Conservation (phyloP, 2,888 invertebrate species). For the Actias luna region DNA sequence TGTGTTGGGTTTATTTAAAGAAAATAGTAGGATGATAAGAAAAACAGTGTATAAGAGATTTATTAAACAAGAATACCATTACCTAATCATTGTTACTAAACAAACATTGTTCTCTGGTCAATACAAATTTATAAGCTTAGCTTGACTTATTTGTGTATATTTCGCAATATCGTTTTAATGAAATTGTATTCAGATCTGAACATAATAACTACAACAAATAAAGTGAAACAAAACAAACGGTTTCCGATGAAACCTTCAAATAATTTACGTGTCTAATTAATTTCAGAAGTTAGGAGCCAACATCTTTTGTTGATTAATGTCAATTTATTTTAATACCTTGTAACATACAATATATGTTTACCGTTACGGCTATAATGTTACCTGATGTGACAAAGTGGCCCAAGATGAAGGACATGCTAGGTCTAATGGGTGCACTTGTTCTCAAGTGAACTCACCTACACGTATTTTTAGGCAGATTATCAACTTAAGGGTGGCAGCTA, state of each 20-base stretch:
- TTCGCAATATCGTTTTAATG: neutral
- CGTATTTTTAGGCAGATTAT: too few relatives aligned
- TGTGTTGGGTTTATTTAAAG: too few relatives aligned
- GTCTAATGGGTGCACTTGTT: too few relatives aligned
- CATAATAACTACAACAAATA: neutral
- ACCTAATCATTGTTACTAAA: neutral
- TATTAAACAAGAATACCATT: neutral
- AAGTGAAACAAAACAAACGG: slow-evolving; percentile 1
- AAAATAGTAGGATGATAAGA: too few relatives aligned
- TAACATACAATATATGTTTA: too few relatives aligned
- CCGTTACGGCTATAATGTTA: too few relatives aligned
- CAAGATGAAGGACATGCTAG: too few relatives aligned
- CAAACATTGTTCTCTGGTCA: neutral
- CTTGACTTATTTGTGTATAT: neutral
- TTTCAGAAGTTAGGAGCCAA: neutral
- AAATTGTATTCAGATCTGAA: neutral
- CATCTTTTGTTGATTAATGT: neutral
- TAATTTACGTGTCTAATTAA: neutral
- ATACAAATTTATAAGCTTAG: neutral
- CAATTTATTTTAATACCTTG: neutral
- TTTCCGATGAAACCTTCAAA: neutral
- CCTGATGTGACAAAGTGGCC: too few relatives aligned
- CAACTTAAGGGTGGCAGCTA: too few relatives aligned
- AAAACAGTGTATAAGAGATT: too few relatives aligned
- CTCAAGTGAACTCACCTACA: too few relatives aligned